A percentile compares a stretch with the other conserved stretches of the same genome.
These are phyloP conservation scores for Ophion ventricosus DNA, from an alignment of 2,888 invertebrate genomes.

Conservation along the genomic window DNA sequence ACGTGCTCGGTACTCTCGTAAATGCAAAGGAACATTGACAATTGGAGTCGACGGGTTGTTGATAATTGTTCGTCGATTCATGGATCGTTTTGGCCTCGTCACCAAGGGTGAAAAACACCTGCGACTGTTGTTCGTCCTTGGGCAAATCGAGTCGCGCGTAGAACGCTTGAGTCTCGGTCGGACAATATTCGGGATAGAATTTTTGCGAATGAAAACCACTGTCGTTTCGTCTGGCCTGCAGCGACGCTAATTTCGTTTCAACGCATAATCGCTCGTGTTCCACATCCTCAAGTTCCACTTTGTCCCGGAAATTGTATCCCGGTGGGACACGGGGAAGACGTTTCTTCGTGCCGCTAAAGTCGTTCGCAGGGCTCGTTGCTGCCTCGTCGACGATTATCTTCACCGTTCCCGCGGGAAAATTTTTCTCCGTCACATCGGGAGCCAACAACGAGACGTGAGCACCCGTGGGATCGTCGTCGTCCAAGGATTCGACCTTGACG, in stretches of 20 bases:
- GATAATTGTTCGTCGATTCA: conserved; percentile 19
- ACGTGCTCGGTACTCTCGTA: conserved; percentile 79
- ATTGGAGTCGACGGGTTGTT: conserved; percentile 65
- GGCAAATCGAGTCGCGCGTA: conserved; percentile 57
- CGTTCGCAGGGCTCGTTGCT: conserved; percentile 26
- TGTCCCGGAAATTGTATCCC: conserved; percentile 67
- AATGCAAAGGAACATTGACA: conserved; percentile 78
- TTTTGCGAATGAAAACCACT: conserved; percentile 65
- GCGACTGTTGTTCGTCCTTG: conserved; percentile 67
- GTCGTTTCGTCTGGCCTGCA: conserved; percentile 51
- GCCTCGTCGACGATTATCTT: conserved; percentile 78
- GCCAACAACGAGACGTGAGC: conserved; percentile 11
- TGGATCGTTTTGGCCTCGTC: conserved; percentile 74
- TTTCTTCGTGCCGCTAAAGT: conserved; percentile 56
- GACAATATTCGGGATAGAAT: conserved; percentile 47
- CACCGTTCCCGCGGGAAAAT: conserved; percentile 71
- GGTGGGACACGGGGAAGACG: conserved; percentile 60
- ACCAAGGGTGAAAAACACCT: conserved; percentile 80
- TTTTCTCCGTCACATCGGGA: conserved; percentile 49
- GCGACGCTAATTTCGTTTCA: conserved; percentile 63
- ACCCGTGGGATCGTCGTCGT: conserved; percentile 65
- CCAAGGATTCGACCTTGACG: conserved; percentile 62
- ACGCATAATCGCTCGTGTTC: conserved; percentile 65
- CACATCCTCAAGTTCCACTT: conserved; percentile 61
- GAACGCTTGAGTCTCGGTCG: conserved; percentile 66